Evolutionary conservation across 1,140 invertebrate genomes (phyloP).

Genomic region (silkworm (Bombyx mori)): ASM3026992v2 NC_085123.1:11908501-11909000

Average conservation of each 20-base stretch:
- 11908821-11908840: constrained; percentile 43
- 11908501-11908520: constrained; percentile 55
- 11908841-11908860: constrained; percentile 35
- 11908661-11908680: constrained; percentile 80
- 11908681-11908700: not conserved
- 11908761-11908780: constrained; percentile 81
- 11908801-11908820: constrained; percentile 36
- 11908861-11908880: constrained; percentile 9
- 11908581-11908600: constrained; percentile 83
- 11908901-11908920: no score
- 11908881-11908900: constrained; percentile 10
- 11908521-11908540: constrained; percentile 73
- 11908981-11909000: constrained; percentile 9
- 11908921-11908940: constrained; percentile 8
- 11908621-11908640: constrained; percentile 92
- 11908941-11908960: constrained; percentile 22
- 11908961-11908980: constrained; percentile 11
- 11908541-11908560: constrained; percentile 71
- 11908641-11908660: constrained; percentile 85
- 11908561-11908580: constrained; percentile 79
- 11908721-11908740: constrained; percentile 31
- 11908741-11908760: constrained; percentile 87
- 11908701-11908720: no score
- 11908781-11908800: constrained; percentile 79
- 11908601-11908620: constrained; percentile 95